Evolutionary conservation across 1,140 invertebrate species (phyloP).

Genomic region (Cydia splendana): DNA sequence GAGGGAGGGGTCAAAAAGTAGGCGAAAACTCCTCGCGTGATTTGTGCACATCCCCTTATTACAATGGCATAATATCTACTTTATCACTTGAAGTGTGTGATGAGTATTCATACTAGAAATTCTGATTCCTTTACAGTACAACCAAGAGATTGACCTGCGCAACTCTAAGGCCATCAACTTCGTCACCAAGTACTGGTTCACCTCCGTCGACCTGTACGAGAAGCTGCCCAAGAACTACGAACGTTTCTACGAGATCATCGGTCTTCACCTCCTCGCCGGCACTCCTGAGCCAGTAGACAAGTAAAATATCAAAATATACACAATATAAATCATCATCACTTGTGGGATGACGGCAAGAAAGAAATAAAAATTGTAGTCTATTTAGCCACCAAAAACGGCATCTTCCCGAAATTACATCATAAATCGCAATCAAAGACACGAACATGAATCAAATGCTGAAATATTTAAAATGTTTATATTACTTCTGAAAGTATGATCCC

Average conservation of each 20-base stretch:
- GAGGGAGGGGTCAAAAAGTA: no score
- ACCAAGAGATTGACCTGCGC: constrained; percentile 73
- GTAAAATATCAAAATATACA: constrained; percentile 44
- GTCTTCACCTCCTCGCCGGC: constrained; percentile 74
- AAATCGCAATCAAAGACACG: no score
- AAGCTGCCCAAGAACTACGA: constrained; percentile 80
- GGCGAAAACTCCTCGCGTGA: no score
- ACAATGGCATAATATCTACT: no score
- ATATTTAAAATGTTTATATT: no score
- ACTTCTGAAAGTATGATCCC: no score
- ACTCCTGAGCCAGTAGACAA: constrained; percentile 54
- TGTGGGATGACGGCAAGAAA: no score
- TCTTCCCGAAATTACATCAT: no score
- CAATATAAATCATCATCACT: not conserved
- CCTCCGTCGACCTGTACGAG: constrained; percentile 83
- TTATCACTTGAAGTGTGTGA: constrained; percentile 44
- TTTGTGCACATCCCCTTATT: no score
- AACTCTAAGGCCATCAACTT: constrained; percentile 80
- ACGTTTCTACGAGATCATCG: constrained; percentile 79
- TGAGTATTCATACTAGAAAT: not conserved
- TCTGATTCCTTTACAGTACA: constrained; percentile 51
- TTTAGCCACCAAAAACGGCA: no score
- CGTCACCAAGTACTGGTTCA: constrained; percentile 85
- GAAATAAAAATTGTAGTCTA: no score
- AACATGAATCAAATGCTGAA: no score